phyloP scores from a whole-genome alignment of 2,888 invertebrate species.

The Pachymerium ferrugineum region DNA sequence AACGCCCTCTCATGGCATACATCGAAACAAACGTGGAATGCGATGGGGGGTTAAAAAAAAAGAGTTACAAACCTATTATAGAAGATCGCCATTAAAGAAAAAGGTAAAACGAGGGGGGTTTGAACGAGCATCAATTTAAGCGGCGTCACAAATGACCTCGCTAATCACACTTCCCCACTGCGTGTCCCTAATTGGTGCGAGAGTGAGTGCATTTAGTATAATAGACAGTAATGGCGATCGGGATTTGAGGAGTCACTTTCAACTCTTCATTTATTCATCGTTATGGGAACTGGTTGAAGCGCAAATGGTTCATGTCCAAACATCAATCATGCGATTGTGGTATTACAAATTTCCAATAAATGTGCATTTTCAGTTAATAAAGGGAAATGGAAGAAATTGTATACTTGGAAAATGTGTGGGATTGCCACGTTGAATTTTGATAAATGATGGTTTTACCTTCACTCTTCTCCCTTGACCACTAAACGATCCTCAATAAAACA shows the following conservation, averaged over 20 bases:
- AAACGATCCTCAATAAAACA: too few relatives aligned
- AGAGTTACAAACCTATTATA: neutral
- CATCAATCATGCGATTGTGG: neutral
- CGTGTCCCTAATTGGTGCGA: neutral
- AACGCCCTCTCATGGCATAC: conserved; percentile 8
- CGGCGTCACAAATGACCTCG: neutral
- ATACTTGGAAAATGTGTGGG: too few relatives aligned
- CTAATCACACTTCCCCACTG: neutral
- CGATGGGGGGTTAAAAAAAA: neutral
- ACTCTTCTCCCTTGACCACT: too few relatives aligned
- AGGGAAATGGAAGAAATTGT: too few relatives aligned
- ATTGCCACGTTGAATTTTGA: too few relatives aligned
- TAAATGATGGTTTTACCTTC: too few relatives aligned
- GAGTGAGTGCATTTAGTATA: conserved; percentile 15
- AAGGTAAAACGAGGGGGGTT: neutral
- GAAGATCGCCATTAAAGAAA: too few relatives aligned
- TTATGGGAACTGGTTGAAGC: neutral
- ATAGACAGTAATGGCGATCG: conserved; percentile 9
- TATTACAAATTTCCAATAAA: neutral
- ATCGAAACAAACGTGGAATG: conserved; percentile 4
- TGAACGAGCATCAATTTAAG: neutral
- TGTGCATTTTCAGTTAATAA: too few relatives aligned
- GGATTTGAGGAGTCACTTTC: neutral
- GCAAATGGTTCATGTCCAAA: neutral
- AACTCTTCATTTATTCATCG: conserved; percentile 16